A percentile compares a stretch with the other conserved stretches of the same genome.
Conservation (phyloP, 2,113 vertebrate genomes). For the Perca flavescens region DNA sequence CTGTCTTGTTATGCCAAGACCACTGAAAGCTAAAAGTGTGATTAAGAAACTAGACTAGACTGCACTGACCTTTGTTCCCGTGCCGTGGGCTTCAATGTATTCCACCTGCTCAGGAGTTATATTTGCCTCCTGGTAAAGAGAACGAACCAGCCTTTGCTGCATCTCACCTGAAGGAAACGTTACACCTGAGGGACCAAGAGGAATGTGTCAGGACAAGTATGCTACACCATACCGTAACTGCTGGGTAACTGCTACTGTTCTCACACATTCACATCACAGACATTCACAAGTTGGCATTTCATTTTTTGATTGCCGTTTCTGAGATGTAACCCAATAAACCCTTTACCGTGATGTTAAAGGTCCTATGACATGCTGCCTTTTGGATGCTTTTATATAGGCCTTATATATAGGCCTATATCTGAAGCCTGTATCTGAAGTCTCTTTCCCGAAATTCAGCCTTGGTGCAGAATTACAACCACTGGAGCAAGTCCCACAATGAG, state of each 20-base stretch:
- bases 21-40: neutral
- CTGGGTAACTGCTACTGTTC: neutral
- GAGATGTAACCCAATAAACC: neutral
- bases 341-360: neutral
- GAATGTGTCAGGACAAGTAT: neutral
- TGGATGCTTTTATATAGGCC: no score
- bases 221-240: neutral
- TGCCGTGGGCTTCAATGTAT: conserved; percentile 96
- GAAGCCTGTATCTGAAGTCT: no score
- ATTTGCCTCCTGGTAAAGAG: conserved; percentile 85
- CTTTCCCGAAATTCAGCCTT: no score
- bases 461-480: no score
- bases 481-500: no score
- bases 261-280: no score
- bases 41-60: neutral
- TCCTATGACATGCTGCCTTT: no score
- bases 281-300: neutral
- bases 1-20: neutral
- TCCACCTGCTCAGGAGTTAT: conserved; percentile 89
- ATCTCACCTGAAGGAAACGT: conserved; percentile 94
- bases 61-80: conserved; percentile 92
- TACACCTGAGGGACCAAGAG: conserved; percentile 84
- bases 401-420: no score
- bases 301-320: neutral
- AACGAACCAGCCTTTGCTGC: conserved; percentile 87